phyloP scores from a whole-genome alignment of 2,888 invertebrate species.

The Stomorhina lunata region DNA sequence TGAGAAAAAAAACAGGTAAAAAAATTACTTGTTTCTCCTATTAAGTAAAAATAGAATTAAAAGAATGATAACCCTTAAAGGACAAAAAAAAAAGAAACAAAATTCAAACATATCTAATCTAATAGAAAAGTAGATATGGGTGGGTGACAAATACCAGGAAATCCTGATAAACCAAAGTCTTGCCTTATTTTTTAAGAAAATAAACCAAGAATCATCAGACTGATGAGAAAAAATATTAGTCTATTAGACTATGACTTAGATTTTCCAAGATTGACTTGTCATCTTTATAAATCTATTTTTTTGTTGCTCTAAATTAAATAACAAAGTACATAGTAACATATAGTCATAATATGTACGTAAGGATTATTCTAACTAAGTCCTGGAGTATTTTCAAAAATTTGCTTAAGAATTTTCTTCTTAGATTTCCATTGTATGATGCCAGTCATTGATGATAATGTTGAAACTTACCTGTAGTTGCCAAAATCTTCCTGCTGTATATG shows the following conservation, averaged over 20 bases:
- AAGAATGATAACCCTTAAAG: conserved; percentile 39
- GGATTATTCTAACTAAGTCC: too few relatives aligned
- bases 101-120: background rate
- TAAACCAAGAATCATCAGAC: too few relatives aligned
- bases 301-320: too few relatives aligned
- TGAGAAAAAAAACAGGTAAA: conserved; percentile 9
- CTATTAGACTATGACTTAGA: too few relatives aligned
- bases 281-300: too few relatives aligned
- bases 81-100: too few relatives aligned
- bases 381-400: conserved; percentile 12
- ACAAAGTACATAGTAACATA: too few relatives aligned
- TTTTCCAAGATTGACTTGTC: too few relatives aligned
- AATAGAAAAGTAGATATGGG: background rate
- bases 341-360: too few relatives aligned
- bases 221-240: too few relatives aligned
- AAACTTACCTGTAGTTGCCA: conserved; percentile 84
- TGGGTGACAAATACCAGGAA: conserved; percentile 24
- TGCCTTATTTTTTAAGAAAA: background rate
- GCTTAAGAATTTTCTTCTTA: background rate
- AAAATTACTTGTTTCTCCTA: background rate
- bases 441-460: background rate
- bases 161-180: conserved; percentile 28
- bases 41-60: conserved; percentile 13
- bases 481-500: conserved; percentile 86
- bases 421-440: background rate